Conservation (phyloP, 2,113 vertebrate genomes). For the Percina caprodes region DNA sequence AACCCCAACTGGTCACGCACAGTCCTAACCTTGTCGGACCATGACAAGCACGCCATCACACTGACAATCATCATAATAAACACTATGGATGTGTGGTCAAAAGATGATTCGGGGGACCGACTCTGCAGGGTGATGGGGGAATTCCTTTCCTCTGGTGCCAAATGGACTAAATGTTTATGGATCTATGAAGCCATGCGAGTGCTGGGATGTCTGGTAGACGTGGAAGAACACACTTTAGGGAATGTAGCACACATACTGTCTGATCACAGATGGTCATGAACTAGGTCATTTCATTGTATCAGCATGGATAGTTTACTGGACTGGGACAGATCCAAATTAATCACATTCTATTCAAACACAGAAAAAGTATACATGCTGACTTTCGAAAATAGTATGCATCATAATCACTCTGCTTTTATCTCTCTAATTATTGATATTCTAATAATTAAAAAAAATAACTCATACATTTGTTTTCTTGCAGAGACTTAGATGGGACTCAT, state of each 20-base stretch:
- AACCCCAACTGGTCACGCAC: slow-evolving; percentile 32
- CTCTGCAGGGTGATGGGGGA: slow-evolving; percentile 1
- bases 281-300: slow-evolving; percentile 40
- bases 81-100: slow-evolving; percentile 28
- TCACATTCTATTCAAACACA: slow-evolving; percentile 24
- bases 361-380: slow-evolving; percentile 4
- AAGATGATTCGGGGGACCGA: slow-evolving; percentile 41
- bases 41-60: slow-evolving; percentile 11
- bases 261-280: slow-evolving; percentile 3
- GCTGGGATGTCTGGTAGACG: neutral
- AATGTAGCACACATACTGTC: neutral
- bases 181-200: neutral
- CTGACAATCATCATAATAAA: slow-evolving; percentile 36
- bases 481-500: neutral
- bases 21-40: slow-evolving; percentile 51
- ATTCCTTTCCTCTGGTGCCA: slow-evolving; percentile 14
- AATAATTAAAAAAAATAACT: neutral
- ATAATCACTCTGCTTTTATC: neutral
- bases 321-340: slow-evolving; percentile 16
- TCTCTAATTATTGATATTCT: neutral
- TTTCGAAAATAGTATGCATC: slow-evolving; percentile 1
- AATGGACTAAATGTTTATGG: slow-evolving; percentile 17
- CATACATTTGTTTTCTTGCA: neutral
- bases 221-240: neutral
- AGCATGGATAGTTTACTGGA: slow-evolving; percentile 26